phyloP scores from a whole-genome alignment of 2,113 vertebrate genomes.

The Onychorhynchus coronatus region DNA sequence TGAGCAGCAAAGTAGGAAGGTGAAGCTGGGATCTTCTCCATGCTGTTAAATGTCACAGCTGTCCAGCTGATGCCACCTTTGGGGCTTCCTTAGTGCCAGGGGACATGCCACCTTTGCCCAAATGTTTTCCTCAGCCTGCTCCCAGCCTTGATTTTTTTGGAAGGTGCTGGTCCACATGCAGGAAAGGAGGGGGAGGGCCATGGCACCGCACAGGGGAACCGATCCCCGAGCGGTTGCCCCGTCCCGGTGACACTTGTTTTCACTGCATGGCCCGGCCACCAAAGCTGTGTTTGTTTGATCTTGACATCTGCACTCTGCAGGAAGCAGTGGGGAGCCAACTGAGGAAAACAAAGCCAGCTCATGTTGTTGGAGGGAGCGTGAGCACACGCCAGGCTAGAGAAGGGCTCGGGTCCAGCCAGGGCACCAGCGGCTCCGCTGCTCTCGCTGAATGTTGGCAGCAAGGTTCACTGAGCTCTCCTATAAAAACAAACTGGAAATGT shows the following conservation, averaged over 20 bases:
- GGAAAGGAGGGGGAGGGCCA: background rate
- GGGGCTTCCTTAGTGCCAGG: background rate
- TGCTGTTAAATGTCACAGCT: background rate
- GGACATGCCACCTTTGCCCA: background rate
- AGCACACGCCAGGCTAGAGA: background rate
- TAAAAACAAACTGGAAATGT: background rate
- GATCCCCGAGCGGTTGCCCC: accelerated
- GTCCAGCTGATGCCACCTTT: background rate
- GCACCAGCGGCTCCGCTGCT: background rate
- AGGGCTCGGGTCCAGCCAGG: background rate
- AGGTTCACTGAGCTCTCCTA: background rate
- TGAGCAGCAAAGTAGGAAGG: background rate
- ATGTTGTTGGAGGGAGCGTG: background rate
- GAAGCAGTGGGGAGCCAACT: constrained; percentile 25
- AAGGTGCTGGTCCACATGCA: background rate
- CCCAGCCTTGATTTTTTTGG: background rate
- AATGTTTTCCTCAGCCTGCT: background rate
- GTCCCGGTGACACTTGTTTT: constrained; percentile 29
- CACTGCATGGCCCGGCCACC: background rate
- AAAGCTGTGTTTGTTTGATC: constrained; percentile 56
- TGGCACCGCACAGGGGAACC: background rate
- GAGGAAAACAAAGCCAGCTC: constrained; percentile 28
- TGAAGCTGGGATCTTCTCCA: background rate
- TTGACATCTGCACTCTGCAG: constrained; percentile 65
- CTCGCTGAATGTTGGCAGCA: background rate